These are phyloP conservation scores for Dione vanillae DNA, from an alignment of 2,888 invertebrate species.

Conservation along the genomic window DNA sequence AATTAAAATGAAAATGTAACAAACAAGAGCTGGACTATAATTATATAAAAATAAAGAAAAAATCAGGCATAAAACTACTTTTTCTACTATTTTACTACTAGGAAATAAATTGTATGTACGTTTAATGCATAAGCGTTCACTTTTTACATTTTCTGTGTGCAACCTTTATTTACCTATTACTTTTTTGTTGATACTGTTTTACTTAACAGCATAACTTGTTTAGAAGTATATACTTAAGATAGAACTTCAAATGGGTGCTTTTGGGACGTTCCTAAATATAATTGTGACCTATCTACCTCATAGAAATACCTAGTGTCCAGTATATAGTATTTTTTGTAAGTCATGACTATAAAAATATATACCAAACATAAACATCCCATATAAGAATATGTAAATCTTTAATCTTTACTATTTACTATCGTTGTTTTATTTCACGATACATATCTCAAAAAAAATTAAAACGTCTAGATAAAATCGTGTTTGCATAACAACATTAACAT, in stretches of 20 bases:
- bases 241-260: constrained; percentile 6
- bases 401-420: too few relatives aligned
- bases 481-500: constrained; percentile 31
- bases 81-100: background rate
- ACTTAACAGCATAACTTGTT: background rate
- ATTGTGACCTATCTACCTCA: too few relatives aligned
- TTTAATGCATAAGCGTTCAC: background rate
- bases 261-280: too few relatives aligned
- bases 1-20: background rate
- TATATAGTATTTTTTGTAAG: too few relatives aligned
- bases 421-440: background rate
- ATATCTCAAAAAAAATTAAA: constrained; percentile 12
- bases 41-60: background rate
- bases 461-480: constrained; percentile 8
- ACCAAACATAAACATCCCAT: too few relatives aligned
- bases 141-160: background rate
- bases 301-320: background rate
- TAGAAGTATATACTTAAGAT: background rate
- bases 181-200: background rate
- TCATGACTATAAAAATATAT: too few relatives aligned
- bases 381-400: too few relatives aligned
- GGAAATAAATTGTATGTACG: background rate
- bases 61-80: background rate
- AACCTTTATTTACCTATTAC: background rate
- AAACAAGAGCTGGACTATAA: background rate